A percentile compares a stretch with the other conserved stretches of the same genome.
Conservation (phyloP, 2,888 invertebrate species). For the Phytoseiulus persimilis region DNA sequence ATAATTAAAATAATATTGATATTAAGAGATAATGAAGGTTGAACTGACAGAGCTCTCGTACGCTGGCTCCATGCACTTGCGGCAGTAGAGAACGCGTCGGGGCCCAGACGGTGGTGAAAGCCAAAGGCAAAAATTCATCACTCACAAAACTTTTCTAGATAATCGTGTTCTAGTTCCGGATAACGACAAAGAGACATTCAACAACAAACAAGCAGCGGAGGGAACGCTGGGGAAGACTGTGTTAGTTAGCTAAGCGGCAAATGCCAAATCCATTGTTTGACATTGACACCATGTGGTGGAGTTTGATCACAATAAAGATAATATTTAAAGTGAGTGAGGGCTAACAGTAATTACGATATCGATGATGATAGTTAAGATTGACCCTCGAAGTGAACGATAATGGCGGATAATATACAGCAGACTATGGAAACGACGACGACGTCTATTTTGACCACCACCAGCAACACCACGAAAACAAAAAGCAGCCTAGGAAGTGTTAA, state of each 20-base stretch:
- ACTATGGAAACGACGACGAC: background rate
- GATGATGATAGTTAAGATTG: background rate
- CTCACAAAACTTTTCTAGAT: background rate
- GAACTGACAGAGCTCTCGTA: background rate
- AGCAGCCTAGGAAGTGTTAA: background rate
- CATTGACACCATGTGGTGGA: background rate
- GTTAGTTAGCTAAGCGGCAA: background rate
- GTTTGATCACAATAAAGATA: background rate
- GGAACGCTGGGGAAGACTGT: background rate
- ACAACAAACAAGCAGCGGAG: background rate
- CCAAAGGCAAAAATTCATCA: slow-evolving; percentile 5
- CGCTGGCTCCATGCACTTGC: background rate
- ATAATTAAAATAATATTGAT: background rate
- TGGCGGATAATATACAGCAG: background rate
- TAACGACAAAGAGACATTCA: background rate
- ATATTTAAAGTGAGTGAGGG: background rate
- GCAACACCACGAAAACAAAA: background rate
- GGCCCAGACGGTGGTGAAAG: background rate
- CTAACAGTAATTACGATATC: background rate
- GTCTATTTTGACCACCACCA: background rate
- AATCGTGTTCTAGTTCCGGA: background rate
- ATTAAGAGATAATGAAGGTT: background rate
- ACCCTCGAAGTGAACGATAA: background rate
- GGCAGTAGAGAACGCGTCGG: background rate
- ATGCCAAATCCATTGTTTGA: background rate